Evolutionary conservation across 2,797 vertebrate genomes (phyloP).

Genomic region (Cossypha heuglini): DNA sequence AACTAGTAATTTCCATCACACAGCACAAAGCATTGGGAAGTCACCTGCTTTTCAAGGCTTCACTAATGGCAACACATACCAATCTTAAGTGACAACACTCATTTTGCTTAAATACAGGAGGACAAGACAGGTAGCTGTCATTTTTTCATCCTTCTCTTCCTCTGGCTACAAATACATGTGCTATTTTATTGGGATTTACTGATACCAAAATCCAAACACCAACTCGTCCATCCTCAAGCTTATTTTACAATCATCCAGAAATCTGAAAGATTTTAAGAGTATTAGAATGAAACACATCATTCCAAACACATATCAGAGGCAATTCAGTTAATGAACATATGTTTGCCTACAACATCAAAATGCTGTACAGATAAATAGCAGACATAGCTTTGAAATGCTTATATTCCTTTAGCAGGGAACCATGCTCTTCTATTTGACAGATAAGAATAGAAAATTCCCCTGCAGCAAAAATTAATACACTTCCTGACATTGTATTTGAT

Average conservation of each 20-base stretch:
- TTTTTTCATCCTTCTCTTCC: background rate
- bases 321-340: background rate
- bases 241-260: background rate
- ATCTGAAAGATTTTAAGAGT: background rate
- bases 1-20: background rate
- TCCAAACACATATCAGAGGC: background rate
- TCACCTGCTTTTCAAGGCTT: background rate
- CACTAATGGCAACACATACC: background rate
- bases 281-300: background rate
- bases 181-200: background rate
- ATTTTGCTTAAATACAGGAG: background rate
- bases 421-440: background rate
- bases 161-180: background rate
- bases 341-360: background rate
- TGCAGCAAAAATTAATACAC: fast-evolving
- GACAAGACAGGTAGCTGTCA: background rate
- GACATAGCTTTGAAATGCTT: background rate
- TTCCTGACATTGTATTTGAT: background rate
- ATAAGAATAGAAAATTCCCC: background rate
- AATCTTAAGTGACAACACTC: background rate
- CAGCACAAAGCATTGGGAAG: background rate
- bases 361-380: background rate
- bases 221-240: background rate
- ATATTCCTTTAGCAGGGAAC: background rate
- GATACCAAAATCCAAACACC: background rate